Evolutionary conservation across 2,113 vertebrate species (phyloP), one percentile per base, ranked within the genome.

Genomic region (Stigmatopora nigra): DNA sequence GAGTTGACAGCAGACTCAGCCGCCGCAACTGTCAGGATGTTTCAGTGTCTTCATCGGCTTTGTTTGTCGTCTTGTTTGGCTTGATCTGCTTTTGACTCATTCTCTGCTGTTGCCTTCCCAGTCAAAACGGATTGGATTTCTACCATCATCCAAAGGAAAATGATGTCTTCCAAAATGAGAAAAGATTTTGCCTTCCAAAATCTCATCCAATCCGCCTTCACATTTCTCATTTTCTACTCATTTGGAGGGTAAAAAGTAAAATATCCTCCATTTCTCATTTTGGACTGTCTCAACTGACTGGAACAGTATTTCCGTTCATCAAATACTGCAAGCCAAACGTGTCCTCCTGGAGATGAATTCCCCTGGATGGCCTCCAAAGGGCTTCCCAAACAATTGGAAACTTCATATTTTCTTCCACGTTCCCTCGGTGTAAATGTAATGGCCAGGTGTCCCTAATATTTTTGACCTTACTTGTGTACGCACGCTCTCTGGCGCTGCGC

Each of bases 1-100:
- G 78, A 80, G 80, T 47, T 84, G 87, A 82, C 84, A 86, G 76
- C 67, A 71, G 69, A 70, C 78, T 82, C 63, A 65, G 78, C 49
- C 52, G 63, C 56, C 68, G 20, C 70, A 85, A 74, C 61, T 81
- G 81, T 69, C 77, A 69, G 45, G n/a, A 53, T 64, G 65, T 31
- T 38, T 85, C 70, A 78, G 72, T 73, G 63, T 83, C 70, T 67
- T 58, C 63, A 61, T 67, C 25, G 35, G 16, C 3, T 64, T 36
- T 52, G 20, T 78, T 67, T 74, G 76, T 78, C 73, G 52, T 72
- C 73, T 66, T n/a, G 41, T 51, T 57, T 78, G 75, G 77, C 78
- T 71, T 73, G 48, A 70, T 75, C 58, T 73, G 68, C 58, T 70
- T 15, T 71, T 57, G 35, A 31, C 4, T 31, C 22, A 31, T 56